Base-by-base conservation (phyloP, 2,797 vertebrate species). In the Botia almorhae region DNA sequence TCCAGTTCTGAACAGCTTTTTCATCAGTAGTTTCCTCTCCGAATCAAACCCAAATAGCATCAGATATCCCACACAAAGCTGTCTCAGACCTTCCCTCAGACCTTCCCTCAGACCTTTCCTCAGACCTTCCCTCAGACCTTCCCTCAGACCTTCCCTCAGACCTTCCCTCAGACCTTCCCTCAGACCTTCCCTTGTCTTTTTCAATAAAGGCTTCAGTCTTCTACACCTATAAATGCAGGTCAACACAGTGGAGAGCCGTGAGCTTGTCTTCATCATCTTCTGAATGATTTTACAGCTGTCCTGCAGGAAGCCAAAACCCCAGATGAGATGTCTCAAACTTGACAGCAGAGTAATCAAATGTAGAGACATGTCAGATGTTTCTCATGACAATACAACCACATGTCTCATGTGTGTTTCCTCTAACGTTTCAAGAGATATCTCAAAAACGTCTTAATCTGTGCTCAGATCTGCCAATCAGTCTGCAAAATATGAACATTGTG, bases 151-250 rank as follows among this genome's bases (percentile, higher is more conserved):
- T n/a, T n/a, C n/a, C n/a, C n/a, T n/a, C n/a, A n/a, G n/a, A n/a
- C n/a, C n/a, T n/a, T n/a, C n/a, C n/a, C n/a, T n/a, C 23, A 26
- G 23, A 26, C 23, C 23, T 26, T 26, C 23, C 6, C 69, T 36
- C 56, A 51, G 65, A 77, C 53, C 23, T 60, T 48, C 17, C 4
- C 64, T 48, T 77, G 75, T 77, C 75, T 69, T 19, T 60, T 69
- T 60, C 53, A 19, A 48, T 77, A 29, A 58, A 77, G 58, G 36
- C 67, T 65, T 69, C 51, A 55, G 43, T 77, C 75, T 33, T 60
- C 65, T 46, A 10, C 23, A 33, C 10, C 21, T 7, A 21, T 69
- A 58, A 69, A 77, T 21, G 64, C 33, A 67, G n/a, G 51, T 68
- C 26, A n/a, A 53, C 46, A 51, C 36, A 46, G 64, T 19, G 2